Base-by-base conservation (phyloP, 1,140 invertebrate species). In the Paralvinella palmiformis region DNA sequence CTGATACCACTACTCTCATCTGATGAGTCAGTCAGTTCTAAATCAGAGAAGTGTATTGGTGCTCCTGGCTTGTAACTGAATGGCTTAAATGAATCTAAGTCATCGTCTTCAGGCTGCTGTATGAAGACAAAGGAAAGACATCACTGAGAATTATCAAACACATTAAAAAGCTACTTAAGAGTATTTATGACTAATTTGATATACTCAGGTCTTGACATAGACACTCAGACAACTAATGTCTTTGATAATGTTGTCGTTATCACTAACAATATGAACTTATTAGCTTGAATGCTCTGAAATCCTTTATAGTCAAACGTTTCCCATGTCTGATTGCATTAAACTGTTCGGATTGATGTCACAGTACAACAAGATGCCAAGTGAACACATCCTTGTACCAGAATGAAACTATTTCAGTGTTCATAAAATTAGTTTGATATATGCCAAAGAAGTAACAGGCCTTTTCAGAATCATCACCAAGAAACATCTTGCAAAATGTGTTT, bases 1-100 rank as follows among this genome's bases (percentile, higher is more conserved):
- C 60, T 55, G 59, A 62, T 62, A 27, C 50, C 60, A 35, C 44
- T 41, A 41, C 50, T 63, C 24, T 63, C 60, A 6, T 66, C 64
- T 15, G 56, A 59, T 15, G 59, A 62, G 50, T 63, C 59, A 6
- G 44, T 56, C 44, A 63, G 60, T 13, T 55, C 64, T 2, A 62
- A 15, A 57, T 29, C 60, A 3, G 64, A 41, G 27, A 57, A 22
- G 5, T 31, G 55, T 22, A 32, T 57, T 27, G 35, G 55, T 57
- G 55, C 22, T 32, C 1, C 1, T 10, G 29, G 55, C 33, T 31
- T 36, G 20, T 55, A 20, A 7, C 55, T 57, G 17, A 44, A 13
- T 20, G 59, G 35, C 24, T 5, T 29, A 29, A 35, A 15, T 5
- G n/a, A 20, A 6, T 36, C 20, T 32, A 17, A 35, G 5, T 56